Conservation (phyloP, 2,797 vertebrate species). For the Acrossocheilus wenchowensis region DNA sequence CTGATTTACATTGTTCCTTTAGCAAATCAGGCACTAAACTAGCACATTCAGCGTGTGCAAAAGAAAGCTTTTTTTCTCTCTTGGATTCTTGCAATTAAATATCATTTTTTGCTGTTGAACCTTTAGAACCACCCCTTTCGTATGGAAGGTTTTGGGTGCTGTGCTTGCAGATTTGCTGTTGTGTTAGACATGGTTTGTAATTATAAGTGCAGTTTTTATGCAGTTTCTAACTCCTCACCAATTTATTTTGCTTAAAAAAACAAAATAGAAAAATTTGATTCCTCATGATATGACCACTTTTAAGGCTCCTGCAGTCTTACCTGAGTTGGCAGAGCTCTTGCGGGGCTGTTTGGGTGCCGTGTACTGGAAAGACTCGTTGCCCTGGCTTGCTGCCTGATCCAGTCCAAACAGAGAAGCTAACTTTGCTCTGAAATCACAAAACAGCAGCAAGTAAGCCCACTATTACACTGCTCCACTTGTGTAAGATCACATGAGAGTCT, state of each 20-base stretch:
- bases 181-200: background rate
- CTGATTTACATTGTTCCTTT: background rate
- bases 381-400: constrained; percentile 82
- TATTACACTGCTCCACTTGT: background rate
- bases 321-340: constrained; percentile 78
- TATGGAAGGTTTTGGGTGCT: background rate
- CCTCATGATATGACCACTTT: background rate
- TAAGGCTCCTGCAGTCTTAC: constrained; percentile 68
- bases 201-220: background rate
- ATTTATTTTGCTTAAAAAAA: background rate
- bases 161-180: background rate
- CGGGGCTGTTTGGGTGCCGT: constrained; percentile 95
- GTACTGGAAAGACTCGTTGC: constrained; percentile 95
- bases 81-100: background rate
- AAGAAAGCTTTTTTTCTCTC: background rate
- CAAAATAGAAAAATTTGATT: background rate
- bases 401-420: constrained; percentile 92
- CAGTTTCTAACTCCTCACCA: background rate
- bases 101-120: background rate
- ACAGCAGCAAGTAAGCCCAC: constrained; percentile 8
- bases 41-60: background rate
- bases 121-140: background rate
- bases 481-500: background rate
- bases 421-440: constrained; percentile 80
- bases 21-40: background rate